Evolutionary conservation across 2,888 invertebrate genomes (phyloP).

Genomic region (Tenthredo amoena): DNA sequence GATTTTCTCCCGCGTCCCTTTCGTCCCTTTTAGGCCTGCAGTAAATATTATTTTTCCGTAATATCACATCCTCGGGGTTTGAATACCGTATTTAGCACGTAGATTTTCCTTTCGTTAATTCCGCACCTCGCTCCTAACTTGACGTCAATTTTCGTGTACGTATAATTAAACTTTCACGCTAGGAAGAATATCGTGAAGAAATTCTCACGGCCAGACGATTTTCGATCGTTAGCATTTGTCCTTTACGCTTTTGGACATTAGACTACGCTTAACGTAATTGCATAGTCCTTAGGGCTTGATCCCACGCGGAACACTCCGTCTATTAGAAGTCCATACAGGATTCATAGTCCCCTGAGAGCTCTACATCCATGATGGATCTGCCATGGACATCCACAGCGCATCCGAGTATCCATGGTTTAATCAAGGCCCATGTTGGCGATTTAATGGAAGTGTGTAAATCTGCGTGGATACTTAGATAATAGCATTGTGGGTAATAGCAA

Average conservation of each 20-base stretch:
- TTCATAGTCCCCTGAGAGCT: not conserved
- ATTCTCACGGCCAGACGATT: not conserved
- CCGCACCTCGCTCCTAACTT: not conserved
- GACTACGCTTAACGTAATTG: not conserved
- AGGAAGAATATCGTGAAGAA: not conserved
- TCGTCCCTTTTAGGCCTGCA: not conserved
- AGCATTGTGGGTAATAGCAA: not conserved
- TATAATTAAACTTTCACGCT: not conserved
- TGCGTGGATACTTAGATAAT: not conserved
- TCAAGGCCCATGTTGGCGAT: not conserved
- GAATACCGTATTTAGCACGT: not conserved
- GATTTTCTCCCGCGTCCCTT: not conserved
- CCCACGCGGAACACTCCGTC: not conserved
- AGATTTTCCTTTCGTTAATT: not conserved
- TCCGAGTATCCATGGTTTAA: not conserved
- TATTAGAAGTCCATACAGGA: not conserved
- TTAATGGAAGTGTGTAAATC: not conserved
- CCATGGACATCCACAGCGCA: not conserved
- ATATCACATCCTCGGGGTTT: not conserved
- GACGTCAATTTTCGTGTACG: not conserved
- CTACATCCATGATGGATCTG: slow-evolving; percentile 6
- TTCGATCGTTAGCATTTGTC: not conserved
- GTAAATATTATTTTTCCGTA: not conserved
- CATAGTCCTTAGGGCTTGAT: not conserved
- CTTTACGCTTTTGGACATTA: not conserved